These are phyloP conservation scores for Horisme vitalbata DNA, from an alignment of 2,888 invertebrate genomes.

Conservation along the genomic window DNA sequence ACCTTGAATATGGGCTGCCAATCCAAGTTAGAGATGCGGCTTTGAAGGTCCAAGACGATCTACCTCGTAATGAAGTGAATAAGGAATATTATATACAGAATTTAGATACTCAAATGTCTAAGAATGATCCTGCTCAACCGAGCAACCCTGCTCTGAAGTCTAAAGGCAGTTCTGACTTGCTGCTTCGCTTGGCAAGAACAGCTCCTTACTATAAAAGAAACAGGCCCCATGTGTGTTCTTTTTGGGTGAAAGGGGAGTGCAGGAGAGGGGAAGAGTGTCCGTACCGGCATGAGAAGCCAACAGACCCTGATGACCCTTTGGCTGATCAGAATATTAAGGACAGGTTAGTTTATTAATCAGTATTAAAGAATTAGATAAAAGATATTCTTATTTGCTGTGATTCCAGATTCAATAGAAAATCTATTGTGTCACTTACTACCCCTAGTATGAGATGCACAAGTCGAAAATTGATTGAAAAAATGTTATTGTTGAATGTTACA, in stretches of 20 bases:
- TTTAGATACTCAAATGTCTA: constrained; percentile 88
- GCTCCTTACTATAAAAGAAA: constrained; percentile 98
- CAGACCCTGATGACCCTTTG: constrained; percentile 97
- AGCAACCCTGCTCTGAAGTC: constrained; percentile 87
- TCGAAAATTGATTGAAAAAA: constrained; percentile 10
- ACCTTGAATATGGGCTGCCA: constrained; percentile 95
- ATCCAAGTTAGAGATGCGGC: constrained; percentile 96
- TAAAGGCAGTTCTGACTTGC: constrained; percentile 90
- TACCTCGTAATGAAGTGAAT: constrained; percentile 97
- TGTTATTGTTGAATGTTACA: background rate
- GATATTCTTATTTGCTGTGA: too few species aligned
- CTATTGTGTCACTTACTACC: too few species aligned
- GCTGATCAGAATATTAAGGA: constrained; percentile 98
- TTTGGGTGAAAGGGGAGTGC: constrained; percentile 99
- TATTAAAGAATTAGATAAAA: too few species aligned
- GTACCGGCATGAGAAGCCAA: constrained; percentile 97
- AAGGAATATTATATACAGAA: constrained; percentile 97
- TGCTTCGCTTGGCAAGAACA: constrained; percentile 94
- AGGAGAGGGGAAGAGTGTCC: constrained; percentile 98
- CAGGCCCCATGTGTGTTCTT: constrained; percentile 97
- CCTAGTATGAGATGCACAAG: too few species aligned
- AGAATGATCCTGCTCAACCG: constrained; percentile 74
- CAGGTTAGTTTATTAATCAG: too few species aligned
- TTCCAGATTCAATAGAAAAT: too few species aligned
- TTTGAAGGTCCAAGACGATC: constrained; percentile 93